These are phyloP conservation scores for Gymnothorax reevesii DNA, from an alignment of 2,797 vertebrate species.

Conservation along the genomic window DNA sequence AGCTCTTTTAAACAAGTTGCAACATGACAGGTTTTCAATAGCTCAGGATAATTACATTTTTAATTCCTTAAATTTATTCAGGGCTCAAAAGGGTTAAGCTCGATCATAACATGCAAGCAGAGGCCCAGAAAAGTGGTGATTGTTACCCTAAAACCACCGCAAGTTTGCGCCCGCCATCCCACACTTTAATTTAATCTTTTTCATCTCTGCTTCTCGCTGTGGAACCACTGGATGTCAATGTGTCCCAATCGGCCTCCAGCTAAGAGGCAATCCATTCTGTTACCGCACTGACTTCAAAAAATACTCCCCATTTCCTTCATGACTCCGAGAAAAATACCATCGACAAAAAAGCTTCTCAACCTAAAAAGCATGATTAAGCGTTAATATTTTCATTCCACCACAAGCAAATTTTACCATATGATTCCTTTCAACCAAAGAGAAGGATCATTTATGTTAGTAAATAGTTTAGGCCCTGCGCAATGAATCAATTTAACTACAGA, in stretches of 20 bases:
- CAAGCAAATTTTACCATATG: constrained; percentile 29
- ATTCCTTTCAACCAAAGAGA: constrained; percentile 2
- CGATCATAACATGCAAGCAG: neutral
- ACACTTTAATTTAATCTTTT: constrained; percentile 57
- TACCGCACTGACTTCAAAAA: constrained; percentile 35
- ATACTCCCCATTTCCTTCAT: constrained; percentile 41
- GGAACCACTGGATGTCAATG: constrained; percentile 54
- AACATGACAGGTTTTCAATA: too few relatives aligned
- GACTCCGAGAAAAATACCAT: constrained; percentile 7
- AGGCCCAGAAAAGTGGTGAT: constrained; percentile 46
- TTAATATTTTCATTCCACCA: constrained; percentile 36
- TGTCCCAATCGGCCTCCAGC: constrained; percentile 58
- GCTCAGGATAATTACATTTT: too few relatives aligned
- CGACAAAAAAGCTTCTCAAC: constrained; percentile 13
- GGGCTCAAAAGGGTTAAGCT: too few relatives aligned
- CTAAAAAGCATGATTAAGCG: constrained; percentile 40
- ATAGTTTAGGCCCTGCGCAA: neutral
- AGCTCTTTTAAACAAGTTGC: too few relatives aligned
- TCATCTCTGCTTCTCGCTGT: constrained; percentile 59
- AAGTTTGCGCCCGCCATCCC: constrained; percentile 57
- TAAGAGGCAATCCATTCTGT: constrained; percentile 47
- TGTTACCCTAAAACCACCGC: constrained; percentile 64
- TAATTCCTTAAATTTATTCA: too few relatives aligned
- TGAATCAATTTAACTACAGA: constrained; percentile 27
- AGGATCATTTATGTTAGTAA: neutral